Percentiles rank a stretch among this genome's conserved stretches.
phyloP scores from a whole-genome alignment of 2,888 invertebrate genomes.

The Meiosimyza decipiens region DNA sequence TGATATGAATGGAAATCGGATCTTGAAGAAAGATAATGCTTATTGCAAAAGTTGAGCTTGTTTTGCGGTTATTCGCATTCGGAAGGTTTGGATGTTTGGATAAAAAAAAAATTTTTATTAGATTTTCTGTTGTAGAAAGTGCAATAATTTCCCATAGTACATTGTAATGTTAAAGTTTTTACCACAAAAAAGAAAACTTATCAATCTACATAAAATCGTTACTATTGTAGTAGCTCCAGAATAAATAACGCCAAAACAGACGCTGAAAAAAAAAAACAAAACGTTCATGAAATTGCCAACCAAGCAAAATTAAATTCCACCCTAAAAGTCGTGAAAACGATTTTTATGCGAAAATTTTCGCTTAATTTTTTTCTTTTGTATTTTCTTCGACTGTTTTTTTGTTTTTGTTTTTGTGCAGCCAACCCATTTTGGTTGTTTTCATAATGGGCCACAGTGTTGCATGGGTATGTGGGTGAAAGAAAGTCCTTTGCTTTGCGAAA shows the following conservation, averaged over 20 bases:
- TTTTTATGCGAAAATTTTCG: conserved; percentile 31
- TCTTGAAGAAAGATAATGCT: too few species aligned
- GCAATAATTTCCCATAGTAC: too few species aligned
- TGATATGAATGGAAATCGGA: too few species aligned
- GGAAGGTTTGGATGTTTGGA: too few species aligned
- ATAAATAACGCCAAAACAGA: conserved; percentile 16
- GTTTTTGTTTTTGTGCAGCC: not conserved
- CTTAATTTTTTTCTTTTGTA: too few species aligned
- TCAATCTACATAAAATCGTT: conserved; percentile 47
- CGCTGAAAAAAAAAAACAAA: not conserved
- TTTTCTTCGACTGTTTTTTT: too few species aligned
- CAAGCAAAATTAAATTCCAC: conserved; percentile 41
- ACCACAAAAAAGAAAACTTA: not conserved
- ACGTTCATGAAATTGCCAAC: conserved; percentile 23
- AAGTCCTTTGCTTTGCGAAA: conserved; percentile 36
- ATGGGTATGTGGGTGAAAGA: conserved; percentile 12
- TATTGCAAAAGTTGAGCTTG: too few species aligned
- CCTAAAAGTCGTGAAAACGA: conserved; percentile 36
- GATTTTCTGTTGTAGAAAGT: too few species aligned
- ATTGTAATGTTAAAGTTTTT: too few species aligned
- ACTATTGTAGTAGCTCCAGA: conserved; percentile 6
- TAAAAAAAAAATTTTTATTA: too few species aligned
- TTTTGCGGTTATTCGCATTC: too few species aligned
- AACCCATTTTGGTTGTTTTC: too few species aligned
- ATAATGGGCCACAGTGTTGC: not conserved